Conservation (phyloP, 2,888 invertebrate genomes). For the Coelopa pilipes region DNA sequence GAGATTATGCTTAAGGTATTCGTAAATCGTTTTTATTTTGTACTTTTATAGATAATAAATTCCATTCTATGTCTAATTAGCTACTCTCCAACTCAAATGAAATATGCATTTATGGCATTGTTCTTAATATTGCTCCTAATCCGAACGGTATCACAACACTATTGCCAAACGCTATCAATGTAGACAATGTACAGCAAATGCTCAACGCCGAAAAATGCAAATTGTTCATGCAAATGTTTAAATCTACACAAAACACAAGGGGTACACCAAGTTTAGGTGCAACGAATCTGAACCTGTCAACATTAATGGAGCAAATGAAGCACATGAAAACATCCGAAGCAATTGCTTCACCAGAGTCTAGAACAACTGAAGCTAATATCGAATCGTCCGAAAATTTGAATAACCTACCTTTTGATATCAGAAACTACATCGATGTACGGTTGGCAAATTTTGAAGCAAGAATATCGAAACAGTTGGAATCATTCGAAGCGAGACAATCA, state of each 20-base stretch:
- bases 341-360: not conserved
- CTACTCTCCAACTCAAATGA: conserved; percentile 54
- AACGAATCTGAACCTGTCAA: not conserved
- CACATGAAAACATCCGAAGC: conserved; percentile 2
- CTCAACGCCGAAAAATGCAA: conserved; percentile 56
- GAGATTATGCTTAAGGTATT: conserved; percentile 55
- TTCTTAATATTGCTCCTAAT: conserved; percentile 57
- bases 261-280: conserved; percentile 27
- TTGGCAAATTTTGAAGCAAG: conserved; percentile 52
- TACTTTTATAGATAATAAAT: conserved; percentile 17
- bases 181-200: conserved; percentile 59
- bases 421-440: conserved; percentile 53
- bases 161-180: conserved; percentile 51
- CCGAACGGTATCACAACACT: conserved; percentile 60
- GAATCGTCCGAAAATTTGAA: not conserved
- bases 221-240: conserved; percentile 51
- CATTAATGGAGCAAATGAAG: conserved; percentile 38
- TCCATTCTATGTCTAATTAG: conserved; percentile 40
- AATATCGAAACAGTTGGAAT: conserved; percentile 51
- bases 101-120: conserved; percentile 62
- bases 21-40: not conserved
- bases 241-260: conserved; percentile 15
- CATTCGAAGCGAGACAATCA: conserved; percentile 53
- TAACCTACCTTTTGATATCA: conserved; percentile 39
- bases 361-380: too few species aligned